phyloP scores from a whole-genome alignment of 2,797 vertebrate genomes.

The Sternotherus odoratus region DNA sequence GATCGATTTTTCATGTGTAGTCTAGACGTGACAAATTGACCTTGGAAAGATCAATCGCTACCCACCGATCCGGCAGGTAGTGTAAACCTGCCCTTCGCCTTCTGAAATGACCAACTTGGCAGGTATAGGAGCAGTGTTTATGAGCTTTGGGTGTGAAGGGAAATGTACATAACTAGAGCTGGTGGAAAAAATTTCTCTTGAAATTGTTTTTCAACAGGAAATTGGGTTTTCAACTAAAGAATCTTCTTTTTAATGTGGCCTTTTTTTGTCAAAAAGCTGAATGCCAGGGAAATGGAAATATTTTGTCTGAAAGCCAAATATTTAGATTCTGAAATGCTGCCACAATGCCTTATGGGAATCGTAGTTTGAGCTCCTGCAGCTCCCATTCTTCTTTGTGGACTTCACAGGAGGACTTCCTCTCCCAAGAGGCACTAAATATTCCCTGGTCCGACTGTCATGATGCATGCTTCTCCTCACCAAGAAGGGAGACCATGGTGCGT shows the following conservation, averaged over 20 bases:
- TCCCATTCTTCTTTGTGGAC: neutral
- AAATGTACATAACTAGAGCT: neutral
- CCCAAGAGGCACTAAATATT: neutral
- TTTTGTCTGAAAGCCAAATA: neutral
- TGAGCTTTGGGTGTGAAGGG: neutral
- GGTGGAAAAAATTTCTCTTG: neutral
- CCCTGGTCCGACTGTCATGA: neutral
- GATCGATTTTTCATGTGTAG: too few relatives aligned
- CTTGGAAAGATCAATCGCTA: too few relatives aligned
- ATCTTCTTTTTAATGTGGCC: too few relatives aligned
- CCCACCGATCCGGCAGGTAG: too few relatives aligned
- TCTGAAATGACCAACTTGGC: neutral
- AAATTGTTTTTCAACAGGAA: neutral
- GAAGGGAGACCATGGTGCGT: neutral
- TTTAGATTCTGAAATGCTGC: neutral
- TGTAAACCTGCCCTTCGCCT: neutral
- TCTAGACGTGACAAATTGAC: too few relatives aligned
- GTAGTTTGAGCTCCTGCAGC: neutral
- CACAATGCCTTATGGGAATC: neutral
- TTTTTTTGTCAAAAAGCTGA: too few relatives aligned
- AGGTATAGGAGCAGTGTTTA: too few relatives aligned
- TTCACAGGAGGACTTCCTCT: neutral
- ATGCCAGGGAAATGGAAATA: too few relatives aligned
- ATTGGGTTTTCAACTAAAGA: neutral
- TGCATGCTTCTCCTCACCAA: neutral